These are phyloP conservation scores for Sorex fumeus DNA, from an alignment of 2,113 vertebrate species.

Conservation along the genomic window DNA sequence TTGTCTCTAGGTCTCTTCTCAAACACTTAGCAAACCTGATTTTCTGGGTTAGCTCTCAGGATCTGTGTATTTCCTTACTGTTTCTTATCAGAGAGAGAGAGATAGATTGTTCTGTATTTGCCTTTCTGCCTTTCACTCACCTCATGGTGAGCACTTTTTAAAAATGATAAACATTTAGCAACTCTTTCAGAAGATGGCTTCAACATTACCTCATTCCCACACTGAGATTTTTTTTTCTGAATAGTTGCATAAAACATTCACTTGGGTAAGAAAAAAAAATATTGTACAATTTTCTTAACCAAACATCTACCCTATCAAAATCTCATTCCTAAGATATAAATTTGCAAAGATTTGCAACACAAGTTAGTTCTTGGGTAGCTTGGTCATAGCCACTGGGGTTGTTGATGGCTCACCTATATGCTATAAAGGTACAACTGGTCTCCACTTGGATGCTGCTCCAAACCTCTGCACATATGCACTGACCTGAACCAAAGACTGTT, in stretches of 20 bases:
- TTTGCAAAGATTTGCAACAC: neutral
- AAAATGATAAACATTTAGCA: slow-evolving; percentile 13
- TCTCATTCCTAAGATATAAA: neutral
- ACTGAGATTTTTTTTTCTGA: slow-evolving; percentile 25
- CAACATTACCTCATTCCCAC: slow-evolving; percentile 33
- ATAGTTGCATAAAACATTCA: neutral
- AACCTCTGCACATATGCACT: neutral
- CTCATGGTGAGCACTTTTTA: neutral
- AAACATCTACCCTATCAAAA: slow-evolving; percentile 40
- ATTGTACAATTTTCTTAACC: slow-evolving; percentile 11
- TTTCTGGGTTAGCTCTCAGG: too few species aligned
- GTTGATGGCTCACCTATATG: neutral
- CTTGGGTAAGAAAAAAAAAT: slow-evolving; percentile 6
- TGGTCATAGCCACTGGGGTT: neutral
- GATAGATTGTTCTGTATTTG: too few species aligned
- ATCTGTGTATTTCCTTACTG: too few species aligned
- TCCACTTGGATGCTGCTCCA: too few species aligned
- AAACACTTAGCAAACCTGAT: too few species aligned
- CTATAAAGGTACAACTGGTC: neutral
- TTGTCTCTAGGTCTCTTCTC: too few species aligned
- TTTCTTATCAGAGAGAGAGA: too few species aligned
- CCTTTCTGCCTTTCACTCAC: too few species aligned
- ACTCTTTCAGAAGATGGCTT: slow-evolving; percentile 45
- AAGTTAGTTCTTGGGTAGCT: neutral
- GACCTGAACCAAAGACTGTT: neutral